These are phyloP conservation scores for Linnaemya tessellans DNA, from an alignment of 2,888 invertebrate species.

Conservation along the genomic window DNA sequence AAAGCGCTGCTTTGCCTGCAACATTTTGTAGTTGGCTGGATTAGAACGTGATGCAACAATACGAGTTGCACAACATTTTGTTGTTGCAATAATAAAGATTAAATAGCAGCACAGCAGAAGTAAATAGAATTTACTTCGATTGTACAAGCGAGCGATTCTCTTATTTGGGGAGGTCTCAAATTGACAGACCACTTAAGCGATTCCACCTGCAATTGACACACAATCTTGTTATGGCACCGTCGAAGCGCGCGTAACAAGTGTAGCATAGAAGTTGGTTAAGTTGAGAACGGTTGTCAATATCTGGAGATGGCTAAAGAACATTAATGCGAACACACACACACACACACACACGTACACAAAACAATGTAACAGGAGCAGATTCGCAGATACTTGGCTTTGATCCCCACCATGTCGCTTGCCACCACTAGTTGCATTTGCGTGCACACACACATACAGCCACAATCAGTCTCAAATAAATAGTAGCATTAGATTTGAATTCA, in stretches of 20 bases:
- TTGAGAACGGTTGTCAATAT: constrained; percentile 50
- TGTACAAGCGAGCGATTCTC: constrained; percentile 40
- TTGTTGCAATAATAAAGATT: constrained; percentile 43
- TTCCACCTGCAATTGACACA: constrained; percentile 76
- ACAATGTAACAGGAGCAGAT: constrained; percentile 34
- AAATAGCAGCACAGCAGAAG: constrained; percentile 37
- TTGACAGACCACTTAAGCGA: constrained; percentile 75
- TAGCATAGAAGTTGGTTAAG: constrained; percentile 44
- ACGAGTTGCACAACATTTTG: constrained; percentile 19
- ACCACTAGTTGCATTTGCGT: constrained; percentile 26
- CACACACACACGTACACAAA: too few species aligned
- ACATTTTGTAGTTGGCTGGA: constrained; percentile 46
- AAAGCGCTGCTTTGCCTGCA: constrained; percentile 43
- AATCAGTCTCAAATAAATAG: constrained; percentile 27
- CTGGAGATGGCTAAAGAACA: constrained; percentile 27
- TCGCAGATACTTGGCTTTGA: constrained; percentile 50
- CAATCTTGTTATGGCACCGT: constrained; percentile 69
- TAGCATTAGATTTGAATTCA: constrained; percentile 50
- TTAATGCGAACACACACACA: constrained; percentile 1
- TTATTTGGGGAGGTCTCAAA: constrained; percentile 73
- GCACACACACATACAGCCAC: constrained; percentile 20
- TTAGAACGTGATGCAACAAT: constrained; percentile 50
- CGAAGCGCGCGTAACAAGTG: constrained; percentile 65
- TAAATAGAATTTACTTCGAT: constrained; percentile 61
- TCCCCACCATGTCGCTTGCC: constrained; percentile 36